Percentiles rank a stretch among this genome's conserved stretches.
phyloP scores from a whole-genome alignment of 2,888 invertebrate species.

The Odontocolon sp. region DNA sequence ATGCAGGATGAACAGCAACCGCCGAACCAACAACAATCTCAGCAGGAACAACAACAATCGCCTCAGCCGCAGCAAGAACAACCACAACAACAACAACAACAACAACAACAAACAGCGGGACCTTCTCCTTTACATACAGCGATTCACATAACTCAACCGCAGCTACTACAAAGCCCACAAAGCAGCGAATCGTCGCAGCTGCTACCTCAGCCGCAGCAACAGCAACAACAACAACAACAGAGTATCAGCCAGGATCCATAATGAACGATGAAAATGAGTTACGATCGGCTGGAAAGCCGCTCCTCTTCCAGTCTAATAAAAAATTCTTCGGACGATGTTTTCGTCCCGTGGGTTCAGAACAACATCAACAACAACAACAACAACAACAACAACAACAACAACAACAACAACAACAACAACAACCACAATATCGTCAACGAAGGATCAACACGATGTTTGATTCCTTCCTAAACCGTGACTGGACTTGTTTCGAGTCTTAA shows the following conservation, averaged over 20 bases:
- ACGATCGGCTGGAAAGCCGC: slow-evolving; percentile 60
- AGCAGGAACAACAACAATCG: slow-evolving; percentile 53
- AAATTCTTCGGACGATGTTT: slow-evolving; percentile 61
- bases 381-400: slow-evolving; percentile 59
- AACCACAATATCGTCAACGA: slow-evolving; percentile 62
- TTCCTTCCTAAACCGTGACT: slow-evolving; percentile 48
- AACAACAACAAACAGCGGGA: slow-evolving; percentile 58
- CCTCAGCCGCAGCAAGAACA: slow-evolving; percentile 42
- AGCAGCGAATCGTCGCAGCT: too few species aligned
- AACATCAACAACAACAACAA: slow-evolving; percentile 51
- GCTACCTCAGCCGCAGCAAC: too few species aligned
- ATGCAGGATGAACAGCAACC: slow-evolving; percentile 58
- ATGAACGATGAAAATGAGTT: slow-evolving; percentile 71
- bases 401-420: slow-evolving; percentile 55
- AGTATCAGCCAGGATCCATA: slow-evolving; percentile 78
- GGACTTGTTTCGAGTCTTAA: slow-evolving; percentile 26
- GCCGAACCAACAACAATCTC: slow-evolving; percentile 56
- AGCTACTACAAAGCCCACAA: slow-evolving; percentile 71
- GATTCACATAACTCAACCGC: slow-evolving; percentile 61
- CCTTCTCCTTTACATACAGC: slow-evolving; percentile 59
- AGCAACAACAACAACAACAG: slow-evolving; percentile 71
- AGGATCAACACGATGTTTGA: slow-evolving; percentile 54
- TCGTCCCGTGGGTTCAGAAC: too few species aligned
- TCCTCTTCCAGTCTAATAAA: slow-evolving; percentile 70
- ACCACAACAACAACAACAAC: slow-evolving; percentile 50